Evolutionary conservation across 2,797 vertebrate genomes (phyloP).

Genomic region (Moxostoma hubbsi): DNA sequence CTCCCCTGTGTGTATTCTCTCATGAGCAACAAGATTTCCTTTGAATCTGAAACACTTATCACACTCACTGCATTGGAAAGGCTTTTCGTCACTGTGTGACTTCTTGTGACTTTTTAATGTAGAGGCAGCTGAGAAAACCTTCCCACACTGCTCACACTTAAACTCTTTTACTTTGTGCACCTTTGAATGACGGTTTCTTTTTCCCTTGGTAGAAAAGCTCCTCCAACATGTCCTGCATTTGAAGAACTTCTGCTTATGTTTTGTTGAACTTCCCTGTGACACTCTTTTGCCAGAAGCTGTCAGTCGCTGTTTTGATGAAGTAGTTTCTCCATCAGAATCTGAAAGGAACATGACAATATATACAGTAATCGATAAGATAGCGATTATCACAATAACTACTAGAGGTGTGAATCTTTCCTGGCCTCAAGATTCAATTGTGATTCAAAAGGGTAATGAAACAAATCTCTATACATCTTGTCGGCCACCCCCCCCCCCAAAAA

Average conservation of each 20-base stretch:
- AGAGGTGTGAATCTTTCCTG: too few species aligned
- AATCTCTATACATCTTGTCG: too few species aligned
- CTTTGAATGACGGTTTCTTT: constrained; percentile 10
- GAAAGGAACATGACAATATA: too few species aligned
- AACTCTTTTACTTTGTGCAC: constrained; percentile 16
- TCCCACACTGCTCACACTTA: constrained; percentile 32
- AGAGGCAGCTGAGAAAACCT: constrained; percentile 20
- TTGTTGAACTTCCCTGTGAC: background rate
- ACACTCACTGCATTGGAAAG: constrained; percentile 29
- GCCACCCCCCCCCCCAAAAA: too few species aligned
- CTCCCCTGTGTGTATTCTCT: too few species aligned
- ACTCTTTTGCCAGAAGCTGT: background rate
- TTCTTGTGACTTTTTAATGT: constrained; percentile 34
- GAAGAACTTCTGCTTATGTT: background rate
- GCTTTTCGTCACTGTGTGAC: constrained; percentile 12
- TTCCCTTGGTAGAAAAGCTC: background rate
- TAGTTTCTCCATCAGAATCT: too few species aligned
- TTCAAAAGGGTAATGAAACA: too few species aligned
- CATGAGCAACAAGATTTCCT: constrained; percentile 30
- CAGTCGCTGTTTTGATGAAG: too few species aligned
- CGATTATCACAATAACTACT: too few species aligned
- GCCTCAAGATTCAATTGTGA: too few species aligned
- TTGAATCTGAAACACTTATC: constrained; percentile 33
- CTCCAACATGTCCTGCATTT: constrained; percentile 19
- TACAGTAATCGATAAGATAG: too few species aligned